These are phyloP conservation scores for Hydrotaea cyrtoneurina DNA, from an alignment of 2,888 invertebrate species.

Conservation along the genomic window DNA sequence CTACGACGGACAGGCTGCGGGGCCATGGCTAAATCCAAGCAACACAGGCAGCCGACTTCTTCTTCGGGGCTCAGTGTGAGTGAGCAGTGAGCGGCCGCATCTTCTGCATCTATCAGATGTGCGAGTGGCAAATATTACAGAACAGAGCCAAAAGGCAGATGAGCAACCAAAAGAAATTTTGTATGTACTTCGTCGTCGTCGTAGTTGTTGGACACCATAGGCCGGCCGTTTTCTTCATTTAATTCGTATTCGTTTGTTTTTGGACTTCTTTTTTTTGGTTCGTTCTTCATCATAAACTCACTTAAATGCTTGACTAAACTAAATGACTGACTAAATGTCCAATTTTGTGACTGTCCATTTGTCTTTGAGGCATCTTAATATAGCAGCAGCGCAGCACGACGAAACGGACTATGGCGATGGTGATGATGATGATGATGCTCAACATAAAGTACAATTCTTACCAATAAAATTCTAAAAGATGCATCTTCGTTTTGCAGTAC, in stretches of 20 bases:
- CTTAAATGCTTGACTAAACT: slow-evolving; percentile 66
- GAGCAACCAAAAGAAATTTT: slow-evolving; percentile 7
- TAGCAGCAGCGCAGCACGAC: slow-evolving; percentile 41
- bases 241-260: slow-evolving; percentile 22
- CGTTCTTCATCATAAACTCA: slow-evolving; percentile 59
- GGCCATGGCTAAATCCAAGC: neutral
- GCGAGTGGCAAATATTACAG: neutral
- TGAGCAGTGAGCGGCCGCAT: neutral
- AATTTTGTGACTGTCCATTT: slow-evolving; percentile 66
- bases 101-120: neutral
- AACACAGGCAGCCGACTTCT: neutral
- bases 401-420: neutral
- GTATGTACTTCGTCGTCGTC: neutral
- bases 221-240: slow-evolving; percentile 6
- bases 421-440: slow-evolving; percentile 1
- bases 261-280: neutral
- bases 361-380: slow-evolving; percentile 66
- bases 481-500: slow-evolving; percentile 37
- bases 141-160: slow-evolving; percentile 16
- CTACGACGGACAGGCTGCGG: neutral
- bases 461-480: slow-evolving; percentile 58
- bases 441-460: slow-evolving; percentile 23
- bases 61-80: neutral
- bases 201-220: neutral
- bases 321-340: slow-evolving; percentile 67